These are phyloP conservation scores for Liposcelis brunnea DNA, from an alignment of 2,888 invertebrate genomes.

Conservation along the genomic window DNA sequence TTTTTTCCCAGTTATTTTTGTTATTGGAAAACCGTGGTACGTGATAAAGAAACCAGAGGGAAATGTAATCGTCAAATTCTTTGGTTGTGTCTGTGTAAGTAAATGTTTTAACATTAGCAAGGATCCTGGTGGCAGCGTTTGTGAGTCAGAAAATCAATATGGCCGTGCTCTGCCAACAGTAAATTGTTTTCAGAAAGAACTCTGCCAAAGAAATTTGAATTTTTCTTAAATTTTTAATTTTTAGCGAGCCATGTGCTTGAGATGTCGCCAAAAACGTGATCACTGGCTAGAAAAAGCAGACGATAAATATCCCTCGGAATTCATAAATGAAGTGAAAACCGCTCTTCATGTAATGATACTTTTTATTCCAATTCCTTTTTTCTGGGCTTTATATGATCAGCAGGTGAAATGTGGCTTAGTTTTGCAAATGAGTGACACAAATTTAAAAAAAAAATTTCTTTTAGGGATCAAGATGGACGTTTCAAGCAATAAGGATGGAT, in stretches of 20 bases:
- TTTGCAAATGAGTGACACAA: not conserved
- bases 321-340: conserved; percentile 51
- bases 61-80: conserved; percentile 31
- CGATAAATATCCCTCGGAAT: conserved; percentile 39
- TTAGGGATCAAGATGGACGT: conserved; percentile 78
- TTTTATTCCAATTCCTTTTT: conserved; percentile 58
- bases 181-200: too few relatives aligned
- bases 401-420: too few relatives aligned
- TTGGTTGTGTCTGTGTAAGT: conserved; percentile 29
- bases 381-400: conserved; percentile 73
- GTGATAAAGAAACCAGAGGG: conserved; percentile 30
- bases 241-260: conserved; percentile 34
- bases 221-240: too few relatives aligned
- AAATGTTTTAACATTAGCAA: too few relatives aligned
- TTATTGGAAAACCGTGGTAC: conserved; percentile 49
- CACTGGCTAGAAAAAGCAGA: conserved; percentile 63
- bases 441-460: not conserved
- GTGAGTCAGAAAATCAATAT: too few relatives aligned
- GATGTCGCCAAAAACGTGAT: conserved; percentile 24
- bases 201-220: too few relatives aligned
- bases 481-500: conserved; percentile 79
- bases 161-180: too few relatives aligned
- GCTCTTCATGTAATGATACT: conserved; percentile 47
- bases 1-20: conserved; percentile 55
- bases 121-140: not conserved